Evolutionary conservation across 2,888 invertebrate species (phyloP), one percentile per base, ranked within the genome.

Genomic region (Glomeris marginata): DNA sequence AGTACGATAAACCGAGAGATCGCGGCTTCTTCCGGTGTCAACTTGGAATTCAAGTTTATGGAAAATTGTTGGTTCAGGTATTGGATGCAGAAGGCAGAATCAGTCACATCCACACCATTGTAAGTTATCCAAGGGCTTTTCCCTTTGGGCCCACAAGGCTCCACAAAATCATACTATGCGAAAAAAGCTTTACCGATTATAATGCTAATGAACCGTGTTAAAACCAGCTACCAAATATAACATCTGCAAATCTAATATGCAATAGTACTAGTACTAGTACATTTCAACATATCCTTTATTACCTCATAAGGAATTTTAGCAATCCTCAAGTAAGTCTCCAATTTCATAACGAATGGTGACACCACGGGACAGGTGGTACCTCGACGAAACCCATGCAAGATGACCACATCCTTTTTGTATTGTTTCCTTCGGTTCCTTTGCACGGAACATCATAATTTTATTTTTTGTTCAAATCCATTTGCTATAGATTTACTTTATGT

Each of bases 291-390:
- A n/a, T n/a, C n/a, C n/a, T n/a, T n/a, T n/a, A 28, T 28, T 28
- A 28, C 28, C 28, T 28, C 28, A 28, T 28, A 28, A 8, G 64
- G 64, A 37, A 67, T 64, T 47, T 62, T 61, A 2, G 62, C 59
- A 63, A 67, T 63, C 10, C 69, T 54, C 16, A 67, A 57, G 52
- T 63, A 69, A 1, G 69, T 68, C 57, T 68, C 66, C 49, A 69
- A 55, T 52, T 69, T 69, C 28, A 69, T 55, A 0, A 63, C 62
- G 57, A 66, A 69, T 2, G 68, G 66, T 2, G 67, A 67, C 1
- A 63, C 48, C 49, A 62, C 64, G 0, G 69, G 69, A 2, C 64
- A 60, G 22, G 51, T 42, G 3, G 60, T 60, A 8, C 61, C 64
- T 11, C 53, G 49, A n/a, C n/a, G n/a, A n/a, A 49, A 47, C 35